phyloP scores from a whole-genome alignment of 2,797 vertebrate species.

The Meriones psammophilus region DNA sequence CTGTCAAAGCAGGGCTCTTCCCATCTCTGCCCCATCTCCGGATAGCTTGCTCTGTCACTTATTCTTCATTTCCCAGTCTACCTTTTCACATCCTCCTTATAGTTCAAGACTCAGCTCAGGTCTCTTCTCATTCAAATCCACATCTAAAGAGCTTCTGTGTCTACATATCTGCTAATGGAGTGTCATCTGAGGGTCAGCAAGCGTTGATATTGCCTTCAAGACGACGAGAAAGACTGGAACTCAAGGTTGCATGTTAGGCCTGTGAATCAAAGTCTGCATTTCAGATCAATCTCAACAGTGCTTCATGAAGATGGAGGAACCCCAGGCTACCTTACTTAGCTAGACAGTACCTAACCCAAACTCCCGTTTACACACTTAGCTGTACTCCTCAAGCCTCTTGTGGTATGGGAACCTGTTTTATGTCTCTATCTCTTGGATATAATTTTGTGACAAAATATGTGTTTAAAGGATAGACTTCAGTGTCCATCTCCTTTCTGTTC shows the following conservation, averaged over 20 bases:
- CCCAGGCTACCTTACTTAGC: neutral
- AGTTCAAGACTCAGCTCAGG: neutral
- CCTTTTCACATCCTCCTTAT: neutral
- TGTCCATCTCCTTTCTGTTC: neutral
- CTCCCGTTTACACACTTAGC: neutral
- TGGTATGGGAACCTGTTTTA: neutral
- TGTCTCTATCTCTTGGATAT: conserved; percentile 13
- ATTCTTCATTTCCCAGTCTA: neutral
- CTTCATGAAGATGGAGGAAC: neutral
- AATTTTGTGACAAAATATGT: conserved; percentile 11
- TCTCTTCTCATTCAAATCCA: neutral
- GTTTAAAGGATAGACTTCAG: conserved; percentile 2
- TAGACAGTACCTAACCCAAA: neutral
- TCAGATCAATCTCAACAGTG: neutral
- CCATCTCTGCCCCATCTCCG: neutral
- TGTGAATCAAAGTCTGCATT: neutral
- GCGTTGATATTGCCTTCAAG: neutral
- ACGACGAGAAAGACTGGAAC: neutral
- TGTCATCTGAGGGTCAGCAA: neutral
- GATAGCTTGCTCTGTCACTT: neutral
- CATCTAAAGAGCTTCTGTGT: neutral
- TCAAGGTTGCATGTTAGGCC: neutral
- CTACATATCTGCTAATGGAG: neutral
- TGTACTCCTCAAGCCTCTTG: neutral
- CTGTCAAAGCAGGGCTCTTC: neutral